Conservation (phyloP, 2,888 invertebrate species). For the Acleris holmiana region DNA sequence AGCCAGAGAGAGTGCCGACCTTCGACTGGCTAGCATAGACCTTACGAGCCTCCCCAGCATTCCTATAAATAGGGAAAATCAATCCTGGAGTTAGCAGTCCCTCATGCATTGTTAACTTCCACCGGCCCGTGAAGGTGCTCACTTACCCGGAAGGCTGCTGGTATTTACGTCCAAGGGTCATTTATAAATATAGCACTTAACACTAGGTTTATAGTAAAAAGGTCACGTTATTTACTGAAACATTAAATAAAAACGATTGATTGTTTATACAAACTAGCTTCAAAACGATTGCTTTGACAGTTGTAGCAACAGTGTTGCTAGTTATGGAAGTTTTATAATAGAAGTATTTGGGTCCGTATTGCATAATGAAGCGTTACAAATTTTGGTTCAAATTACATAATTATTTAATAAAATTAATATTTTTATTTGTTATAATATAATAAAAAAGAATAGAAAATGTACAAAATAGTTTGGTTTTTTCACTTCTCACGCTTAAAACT, state of each 20-base stretch:
- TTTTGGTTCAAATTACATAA: too few species aligned
- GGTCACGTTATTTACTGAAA: conserved; percentile 19
- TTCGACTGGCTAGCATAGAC: conserved; percentile 84
- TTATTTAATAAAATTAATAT: too few species aligned
- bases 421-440: too few species aligned
- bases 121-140: conserved; percentile 60
- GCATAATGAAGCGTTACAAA: too few species aligned
- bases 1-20: conserved; percentile 87
- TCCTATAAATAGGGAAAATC: conserved; percentile 83
- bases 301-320: conserved; percentile 22
- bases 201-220: conserved; percentile 13
- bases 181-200: conserved; percentile 59
- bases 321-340: conserved; percentile 1
- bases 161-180: conserved; percentile 82
- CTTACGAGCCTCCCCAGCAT: conserved; percentile 81
- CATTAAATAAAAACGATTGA: conserved; percentile 13
- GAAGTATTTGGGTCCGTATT: not conserved
- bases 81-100: conserved; percentile 67
- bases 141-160: conserved; percentile 82
- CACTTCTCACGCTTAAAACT: too few species aligned
- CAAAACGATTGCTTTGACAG: conserved; percentile 35
- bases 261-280: conserved; percentile 34
- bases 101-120: conserved; percentile 71
- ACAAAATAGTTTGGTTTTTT: too few species aligned
- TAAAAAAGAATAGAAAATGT: too few species aligned